Conservation (phyloP, 2,797 vertebrate genomes). For the Arrhamphus sclerolepis region DNA sequence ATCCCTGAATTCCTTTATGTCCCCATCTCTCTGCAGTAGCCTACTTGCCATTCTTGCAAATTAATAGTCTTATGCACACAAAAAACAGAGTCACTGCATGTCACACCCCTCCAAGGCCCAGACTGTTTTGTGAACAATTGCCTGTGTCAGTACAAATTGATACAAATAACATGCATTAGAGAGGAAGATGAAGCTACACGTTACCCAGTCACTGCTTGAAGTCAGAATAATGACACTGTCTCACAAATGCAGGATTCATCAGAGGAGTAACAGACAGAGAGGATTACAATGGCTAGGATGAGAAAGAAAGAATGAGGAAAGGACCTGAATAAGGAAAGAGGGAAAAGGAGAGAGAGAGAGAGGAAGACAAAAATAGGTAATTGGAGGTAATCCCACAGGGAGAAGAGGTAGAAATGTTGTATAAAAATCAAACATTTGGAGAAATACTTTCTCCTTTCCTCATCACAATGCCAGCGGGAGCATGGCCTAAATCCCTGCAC, state of each 20-base stretch:
- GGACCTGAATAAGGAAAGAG: constrained; percentile 16
- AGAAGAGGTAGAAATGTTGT: constrained; percentile 14
- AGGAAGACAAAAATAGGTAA: constrained; percentile 9
- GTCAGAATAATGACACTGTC: constrained; percentile 50
- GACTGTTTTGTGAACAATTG: constrained; percentile 5
- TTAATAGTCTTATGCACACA: constrained; percentile 35
- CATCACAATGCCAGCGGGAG: constrained; percentile 50
- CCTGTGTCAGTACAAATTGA: constrained; percentile 48
- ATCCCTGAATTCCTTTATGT: constrained; percentile 12
- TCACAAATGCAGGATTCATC: constrained; percentile 35
- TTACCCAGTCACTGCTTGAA: constrained; percentile 30
- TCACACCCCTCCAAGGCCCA: constrained; percentile 34
- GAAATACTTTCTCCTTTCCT: constrained; percentile 17
- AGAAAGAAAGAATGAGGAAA: constrained; percentile 10
- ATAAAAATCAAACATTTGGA: constrained; percentile 22
- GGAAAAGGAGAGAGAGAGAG: neutral
- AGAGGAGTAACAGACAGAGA: constrained; percentile 9
- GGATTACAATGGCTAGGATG: constrained; percentile 11
- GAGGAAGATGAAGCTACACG: constrained; percentile 38
- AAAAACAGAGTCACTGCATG: constrained; percentile 33
- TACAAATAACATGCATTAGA: constrained; percentile 53
- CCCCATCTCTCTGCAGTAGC: neutral
- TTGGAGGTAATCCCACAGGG: constrained; percentile 18
- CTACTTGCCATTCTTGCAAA: constrained; percentile 39
- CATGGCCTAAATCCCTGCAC: constrained; percentile 40